Conservation (phyloP, 2,888 invertebrate genomes). For the Limnephilus auricula region DNA sequence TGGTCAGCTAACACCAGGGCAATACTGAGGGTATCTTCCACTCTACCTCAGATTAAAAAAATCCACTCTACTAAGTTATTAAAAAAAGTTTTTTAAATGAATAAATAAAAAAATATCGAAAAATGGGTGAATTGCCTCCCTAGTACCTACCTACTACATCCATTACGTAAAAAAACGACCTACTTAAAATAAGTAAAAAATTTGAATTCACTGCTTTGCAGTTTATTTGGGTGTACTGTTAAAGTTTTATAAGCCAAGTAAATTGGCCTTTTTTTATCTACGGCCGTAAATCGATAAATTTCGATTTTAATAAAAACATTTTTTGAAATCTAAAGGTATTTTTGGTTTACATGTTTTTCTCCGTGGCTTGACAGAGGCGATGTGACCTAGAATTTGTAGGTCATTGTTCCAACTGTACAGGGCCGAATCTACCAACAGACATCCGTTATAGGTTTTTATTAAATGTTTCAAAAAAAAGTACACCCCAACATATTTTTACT, state of each 20-base stretch:
- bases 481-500: too few species aligned
- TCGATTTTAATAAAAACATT: not conserved
- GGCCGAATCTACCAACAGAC: not conserved
- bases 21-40: too few species aligned
- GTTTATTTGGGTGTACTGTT: not conserved
- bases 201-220: not conserved
- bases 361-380: not conserved
- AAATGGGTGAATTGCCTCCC: too few species aligned
- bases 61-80: too few species aligned
- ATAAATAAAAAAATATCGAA: too few species aligned
- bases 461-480: too few species aligned
- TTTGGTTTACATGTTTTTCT: not conserved
- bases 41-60: too few species aligned
- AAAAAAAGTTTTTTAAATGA: too few species aligned
- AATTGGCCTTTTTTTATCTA: not conserved
- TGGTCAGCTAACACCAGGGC: too few species aligned
- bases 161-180: not conserved
- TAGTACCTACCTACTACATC: too few species aligned
- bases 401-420: not conserved
- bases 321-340: not conserved
- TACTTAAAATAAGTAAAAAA: not conserved
- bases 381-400: not conserved
- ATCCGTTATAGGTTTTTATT: too few species aligned
- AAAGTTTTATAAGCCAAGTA: not conserved
- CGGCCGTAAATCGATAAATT: not conserved